These are phyloP conservation scores for Pristionchus fissidentatus DNA, from an alignment of 2,888 invertebrate genomes.

Conservation along the genomic window DNA sequence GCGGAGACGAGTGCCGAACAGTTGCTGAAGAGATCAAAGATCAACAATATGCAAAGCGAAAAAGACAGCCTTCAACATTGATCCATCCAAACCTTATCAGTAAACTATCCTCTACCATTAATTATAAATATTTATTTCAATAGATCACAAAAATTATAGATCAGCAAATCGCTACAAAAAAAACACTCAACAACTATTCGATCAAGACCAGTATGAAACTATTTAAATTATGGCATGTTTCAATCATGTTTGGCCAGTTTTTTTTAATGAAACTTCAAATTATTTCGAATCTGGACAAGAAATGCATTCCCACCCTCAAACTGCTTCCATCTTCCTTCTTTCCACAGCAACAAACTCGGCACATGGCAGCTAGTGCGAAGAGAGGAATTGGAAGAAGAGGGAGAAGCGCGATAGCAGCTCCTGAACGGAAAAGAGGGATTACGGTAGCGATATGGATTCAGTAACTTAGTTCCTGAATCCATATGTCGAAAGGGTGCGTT, in stretches of 20 bases:
- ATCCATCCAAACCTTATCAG: no score
- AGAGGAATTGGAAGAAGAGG: constrained; percentile 74
- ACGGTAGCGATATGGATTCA: background rate
- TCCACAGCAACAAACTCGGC: constrained; percentile 65
- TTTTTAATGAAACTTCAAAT: no score
- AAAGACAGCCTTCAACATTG: no score
- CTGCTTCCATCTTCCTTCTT: constrained; percentile 14
- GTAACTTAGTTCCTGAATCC: background rate
- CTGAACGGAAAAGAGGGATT: constrained; percentile 40
- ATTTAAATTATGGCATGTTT: no score
- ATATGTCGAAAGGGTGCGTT: no score
- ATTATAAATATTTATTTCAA: no score
- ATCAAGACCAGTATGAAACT: no score
- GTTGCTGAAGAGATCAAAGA: constrained; percentile 65
- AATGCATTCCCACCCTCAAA: constrained; percentile 28
- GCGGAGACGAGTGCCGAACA: constrained; percentile 71
- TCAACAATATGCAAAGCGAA: no score
- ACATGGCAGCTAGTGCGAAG: constrained; percentile 67
- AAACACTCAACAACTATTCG: no score
- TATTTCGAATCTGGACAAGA: no score
- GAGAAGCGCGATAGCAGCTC: constrained; percentile 69
- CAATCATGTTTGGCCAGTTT: no score
- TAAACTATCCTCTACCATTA: no score
- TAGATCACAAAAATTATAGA: background rate
- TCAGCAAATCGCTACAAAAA: background rate